Conservation (phyloP, 2,113 vertebrate species). For the Symphodus melops region DNA sequence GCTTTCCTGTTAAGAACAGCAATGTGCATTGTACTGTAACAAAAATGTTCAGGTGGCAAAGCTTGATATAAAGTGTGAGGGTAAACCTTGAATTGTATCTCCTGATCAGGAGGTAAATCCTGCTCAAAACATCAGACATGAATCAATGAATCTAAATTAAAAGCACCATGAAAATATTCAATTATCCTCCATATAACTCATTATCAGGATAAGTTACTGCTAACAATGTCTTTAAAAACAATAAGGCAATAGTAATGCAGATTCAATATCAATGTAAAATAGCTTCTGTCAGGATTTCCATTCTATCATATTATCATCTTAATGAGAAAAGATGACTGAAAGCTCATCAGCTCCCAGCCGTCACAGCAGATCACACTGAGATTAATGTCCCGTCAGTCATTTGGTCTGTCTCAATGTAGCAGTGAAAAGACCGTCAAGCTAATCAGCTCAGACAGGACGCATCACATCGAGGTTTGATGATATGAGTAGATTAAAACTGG, state of each 20-base stretch:
- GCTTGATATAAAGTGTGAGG: background rate
- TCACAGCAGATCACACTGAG: conserved; percentile 45
- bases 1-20: background rate
- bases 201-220: conserved; percentile 25
- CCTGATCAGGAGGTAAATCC: conserved; percentile 4
- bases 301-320: conserved; percentile 52
- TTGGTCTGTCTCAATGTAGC: conserved; percentile 10
- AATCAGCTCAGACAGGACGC: conserved; percentile 63
- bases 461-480: conserved; percentile 51
- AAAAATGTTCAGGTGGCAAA: background rate
- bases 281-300: conserved; percentile 28
- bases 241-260: conserved; percentile 24
- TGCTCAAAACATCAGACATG: conserved; percentile 9
- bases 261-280: conserved; percentile 22
- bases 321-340: conserved; percentile 61
- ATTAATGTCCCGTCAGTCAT: conserved; percentile 39
- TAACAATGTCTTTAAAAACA: conserved; percentile 16
- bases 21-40: background rate
- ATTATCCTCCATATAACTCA: conserved; percentile 37
- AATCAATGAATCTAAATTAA: conserved; percentile 31
- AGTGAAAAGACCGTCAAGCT: conserved; percentile 40
- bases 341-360: conserved; percentile 43
- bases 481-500: conserved; percentile 60
- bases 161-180: conserved; percentile 10
- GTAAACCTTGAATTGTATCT: background rate